These are phyloP conservation scores for Serripes groenlandicus DNA, from an alignment of 2,888 invertebrate species.

Conservation along the genomic window DNA sequence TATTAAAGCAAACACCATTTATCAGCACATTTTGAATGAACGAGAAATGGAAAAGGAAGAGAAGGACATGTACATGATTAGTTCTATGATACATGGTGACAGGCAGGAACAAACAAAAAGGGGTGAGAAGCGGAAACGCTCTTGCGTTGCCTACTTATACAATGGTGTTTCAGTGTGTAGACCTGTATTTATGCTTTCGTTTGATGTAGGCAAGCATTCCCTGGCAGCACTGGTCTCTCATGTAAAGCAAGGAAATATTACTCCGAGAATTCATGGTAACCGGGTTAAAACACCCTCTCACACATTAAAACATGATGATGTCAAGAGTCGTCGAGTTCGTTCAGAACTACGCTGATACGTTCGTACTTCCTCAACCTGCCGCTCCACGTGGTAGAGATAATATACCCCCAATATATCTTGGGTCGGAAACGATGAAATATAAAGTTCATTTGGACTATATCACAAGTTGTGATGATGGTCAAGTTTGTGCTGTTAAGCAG, in stretches of 20 bases:
- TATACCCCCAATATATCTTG: not conserved
- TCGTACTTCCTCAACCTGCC: not conserved
- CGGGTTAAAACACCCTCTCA: not conserved
- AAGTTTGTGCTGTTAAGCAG: constrained; percentile 9
- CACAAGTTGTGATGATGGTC: not conserved
- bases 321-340: not conserved
- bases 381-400: not conserved
- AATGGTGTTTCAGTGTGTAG: not conserved
- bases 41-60: not conserved
- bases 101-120: not conserved
- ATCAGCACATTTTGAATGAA: not conserved
- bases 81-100: not conserved
- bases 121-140: not conserved
- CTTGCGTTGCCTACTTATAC: not conserved
- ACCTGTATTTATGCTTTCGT: not conserved
- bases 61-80: not conserved
- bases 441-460: not conserved
- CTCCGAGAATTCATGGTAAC: not conserved
- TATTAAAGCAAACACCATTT: not conserved
- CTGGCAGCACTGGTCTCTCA: not conserved
- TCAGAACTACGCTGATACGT: not conserved
- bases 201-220: not conserved
- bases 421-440: constrained; percentile 13
- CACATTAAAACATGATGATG: not conserved
- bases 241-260: not conserved